Evolutionary conservation across 2,113 vertebrate species (phyloP).

Genomic region (Scytalopus superciliaris): DNA sequence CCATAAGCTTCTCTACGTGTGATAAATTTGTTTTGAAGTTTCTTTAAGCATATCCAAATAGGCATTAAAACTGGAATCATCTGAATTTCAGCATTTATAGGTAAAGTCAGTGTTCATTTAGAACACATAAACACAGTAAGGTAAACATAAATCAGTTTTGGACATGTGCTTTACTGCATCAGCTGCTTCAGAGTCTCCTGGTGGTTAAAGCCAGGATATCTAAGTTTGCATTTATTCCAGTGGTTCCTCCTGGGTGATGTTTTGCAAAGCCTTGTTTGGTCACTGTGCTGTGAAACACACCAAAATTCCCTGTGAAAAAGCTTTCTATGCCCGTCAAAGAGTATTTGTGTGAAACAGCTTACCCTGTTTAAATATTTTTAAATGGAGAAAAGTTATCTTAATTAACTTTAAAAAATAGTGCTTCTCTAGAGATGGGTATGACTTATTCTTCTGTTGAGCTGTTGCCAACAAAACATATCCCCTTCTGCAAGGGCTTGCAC

Average conservation of each 20-base stretch:
- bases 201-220: not conserved
- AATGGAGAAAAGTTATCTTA: not conserved
- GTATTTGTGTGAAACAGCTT: not conserved
- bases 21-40: constrained; percentile 19
- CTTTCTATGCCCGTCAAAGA: not conserved
- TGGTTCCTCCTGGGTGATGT: not conserved
- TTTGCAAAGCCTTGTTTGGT: not conserved
- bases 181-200: not conserved
- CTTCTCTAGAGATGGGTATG: not conserved
- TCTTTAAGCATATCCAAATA: not conserved
- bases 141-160: not conserved
- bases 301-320: not conserved
- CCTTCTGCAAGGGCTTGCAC: not conserved
- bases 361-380: not conserved
- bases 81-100: constrained; percentile 5
- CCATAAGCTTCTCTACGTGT: not conserved
- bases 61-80: not conserved
- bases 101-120: not conserved
- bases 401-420: not conserved
- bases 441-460: not conserved
- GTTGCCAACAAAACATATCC: not conserved
- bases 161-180: not conserved
- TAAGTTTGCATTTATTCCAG: not conserved
- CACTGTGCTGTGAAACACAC: not conserved
- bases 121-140: not conserved